phyloP scores from a whole-genome alignment of 64 coral and sea anemone genomes.

The Montipora efflorescens region DNA sequence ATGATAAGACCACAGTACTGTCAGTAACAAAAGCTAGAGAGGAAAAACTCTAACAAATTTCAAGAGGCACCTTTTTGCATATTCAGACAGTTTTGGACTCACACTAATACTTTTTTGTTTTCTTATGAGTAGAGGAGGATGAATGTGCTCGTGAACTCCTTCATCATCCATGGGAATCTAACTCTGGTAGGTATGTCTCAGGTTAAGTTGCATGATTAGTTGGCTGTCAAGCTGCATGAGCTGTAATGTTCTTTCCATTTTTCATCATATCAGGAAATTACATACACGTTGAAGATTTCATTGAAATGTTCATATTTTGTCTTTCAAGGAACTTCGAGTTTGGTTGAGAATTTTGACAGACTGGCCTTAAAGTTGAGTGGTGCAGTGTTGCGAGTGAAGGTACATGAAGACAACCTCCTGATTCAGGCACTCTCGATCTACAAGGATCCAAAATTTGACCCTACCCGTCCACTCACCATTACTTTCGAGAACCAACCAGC shows the following conservation, averaged over 20 bases:
- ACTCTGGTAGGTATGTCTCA: not conserved
- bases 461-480: constrained; percentile 26
- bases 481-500: constrained; percentile 42
- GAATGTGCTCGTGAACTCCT: not conserved
- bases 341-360: constrained; percentile 21
- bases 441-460: constrained; percentile 44
- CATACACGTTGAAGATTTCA: not conserved
- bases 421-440: constrained; percentile 35
- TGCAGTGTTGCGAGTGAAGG: constrained; percentile 10
- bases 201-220: not conserved
- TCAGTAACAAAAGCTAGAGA: not conserved
- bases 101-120: not conserved
- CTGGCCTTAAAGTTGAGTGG: constrained; percentile 13
- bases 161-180: not conserved
- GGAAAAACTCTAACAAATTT: not conserved
- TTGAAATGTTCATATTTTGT: not conserved
- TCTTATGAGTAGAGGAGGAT: not conserved
- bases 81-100: not conserved
- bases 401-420: constrained; percentile 25
- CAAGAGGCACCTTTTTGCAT: not conserved
- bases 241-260: not conserved
- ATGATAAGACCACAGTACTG: not conserved
- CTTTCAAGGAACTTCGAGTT: constrained; percentile 12
- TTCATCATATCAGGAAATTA: not conserved
- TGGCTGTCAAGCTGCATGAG: not conserved